Percentiles rank a stretch among this genome's conserved stretches.
These are phyloP conservation scores for Vireo griseus DNA, from an alignment of 2,797 vertebrate genomes.

Conservation along the genomic window DNA sequence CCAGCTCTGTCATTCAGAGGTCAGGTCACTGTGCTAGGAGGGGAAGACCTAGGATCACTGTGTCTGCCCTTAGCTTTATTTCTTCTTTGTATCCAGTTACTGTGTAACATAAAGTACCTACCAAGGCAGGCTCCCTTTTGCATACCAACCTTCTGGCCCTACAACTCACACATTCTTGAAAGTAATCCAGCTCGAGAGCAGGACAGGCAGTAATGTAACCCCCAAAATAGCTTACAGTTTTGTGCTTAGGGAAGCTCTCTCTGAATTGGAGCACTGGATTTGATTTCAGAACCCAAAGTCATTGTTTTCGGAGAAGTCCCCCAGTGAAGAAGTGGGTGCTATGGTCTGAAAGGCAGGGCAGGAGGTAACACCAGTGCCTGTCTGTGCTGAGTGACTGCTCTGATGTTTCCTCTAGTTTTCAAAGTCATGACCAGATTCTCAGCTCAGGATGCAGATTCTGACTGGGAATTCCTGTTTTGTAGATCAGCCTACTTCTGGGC, in stretches of 20 bases:
- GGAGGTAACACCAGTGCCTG: accelerated
- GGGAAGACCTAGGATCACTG: neutral
- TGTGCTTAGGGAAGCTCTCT: neutral
- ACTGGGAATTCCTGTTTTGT: neutral
- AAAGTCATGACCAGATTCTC: neutral
- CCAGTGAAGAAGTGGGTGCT: neutral
- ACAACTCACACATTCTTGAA: neutral
- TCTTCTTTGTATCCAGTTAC: constrained; percentile 35
- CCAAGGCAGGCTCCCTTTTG: neutral
- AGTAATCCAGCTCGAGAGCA: neutral
- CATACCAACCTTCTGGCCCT: neutral
- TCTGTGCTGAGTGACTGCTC: neutral
- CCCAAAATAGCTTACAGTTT: neutral
- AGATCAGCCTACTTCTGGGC: neutral
- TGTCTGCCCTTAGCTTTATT: neutral
- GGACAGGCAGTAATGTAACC: neutral
- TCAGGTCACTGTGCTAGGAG: neutral
- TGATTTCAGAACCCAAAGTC: neutral
- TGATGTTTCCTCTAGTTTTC: neutral
- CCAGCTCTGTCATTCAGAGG: neutral
- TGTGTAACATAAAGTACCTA: constrained; percentile 7
- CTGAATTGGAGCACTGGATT: neutral
- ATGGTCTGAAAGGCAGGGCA: neutral
- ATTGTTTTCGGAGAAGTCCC: accelerated
- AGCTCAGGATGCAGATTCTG: neutral